Percentiles rank a stretch among this genome's conserved stretches.
Conservation (phyloP, 2,888 invertebrate genomes). For the Drosophila austrosaltans region DNA sequence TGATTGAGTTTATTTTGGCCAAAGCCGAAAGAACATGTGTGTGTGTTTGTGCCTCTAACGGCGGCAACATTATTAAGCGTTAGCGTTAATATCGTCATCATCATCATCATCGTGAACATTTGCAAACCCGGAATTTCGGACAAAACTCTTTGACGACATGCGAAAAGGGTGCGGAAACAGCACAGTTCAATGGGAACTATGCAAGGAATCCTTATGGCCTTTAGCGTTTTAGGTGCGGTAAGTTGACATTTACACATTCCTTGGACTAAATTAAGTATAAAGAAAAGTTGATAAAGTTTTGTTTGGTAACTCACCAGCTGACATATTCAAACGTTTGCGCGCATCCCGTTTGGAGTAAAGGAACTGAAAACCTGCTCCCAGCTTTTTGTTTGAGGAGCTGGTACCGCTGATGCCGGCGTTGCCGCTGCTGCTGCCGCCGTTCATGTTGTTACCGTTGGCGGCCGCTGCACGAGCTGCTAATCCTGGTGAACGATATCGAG, state of each 20-base stretch:
- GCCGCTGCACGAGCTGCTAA: conserved; percentile 84
- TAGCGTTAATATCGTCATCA: conserved; percentile 8
- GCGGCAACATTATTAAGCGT: conserved; percentile 9
- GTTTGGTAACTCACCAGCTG: conserved; percentile 85
- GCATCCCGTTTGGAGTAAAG: conserved; percentile 86
- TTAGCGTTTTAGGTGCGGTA: background rate
- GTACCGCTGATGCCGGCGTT: background rate
- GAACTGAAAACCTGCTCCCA: conserved; percentile 86
- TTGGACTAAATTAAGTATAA: background rate
- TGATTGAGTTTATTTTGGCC: conserved; percentile 76
- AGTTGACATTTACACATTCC: background rate
- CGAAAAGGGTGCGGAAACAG: conserved; percentile 1
- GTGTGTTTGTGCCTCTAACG: conserved; percentile 2
- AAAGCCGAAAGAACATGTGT: conserved; percentile 24
- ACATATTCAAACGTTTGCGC: conserved; percentile 84
- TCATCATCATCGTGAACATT: background rate
- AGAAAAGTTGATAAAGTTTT: conserved; percentile 1
- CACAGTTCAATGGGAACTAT: background rate
- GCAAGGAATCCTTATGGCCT: background rate
- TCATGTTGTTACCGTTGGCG: conserved; percentile 71
- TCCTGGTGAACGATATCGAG: conserved; percentile 93
- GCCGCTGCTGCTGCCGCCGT: conserved; percentile 57
- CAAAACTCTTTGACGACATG: background rate
- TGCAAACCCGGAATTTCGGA: background rate
- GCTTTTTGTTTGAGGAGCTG: conserved; percentile 85